Evolutionary conservation across 2,888 invertebrate species (phyloP).

Genomic region (Nebria salina): DNA sequence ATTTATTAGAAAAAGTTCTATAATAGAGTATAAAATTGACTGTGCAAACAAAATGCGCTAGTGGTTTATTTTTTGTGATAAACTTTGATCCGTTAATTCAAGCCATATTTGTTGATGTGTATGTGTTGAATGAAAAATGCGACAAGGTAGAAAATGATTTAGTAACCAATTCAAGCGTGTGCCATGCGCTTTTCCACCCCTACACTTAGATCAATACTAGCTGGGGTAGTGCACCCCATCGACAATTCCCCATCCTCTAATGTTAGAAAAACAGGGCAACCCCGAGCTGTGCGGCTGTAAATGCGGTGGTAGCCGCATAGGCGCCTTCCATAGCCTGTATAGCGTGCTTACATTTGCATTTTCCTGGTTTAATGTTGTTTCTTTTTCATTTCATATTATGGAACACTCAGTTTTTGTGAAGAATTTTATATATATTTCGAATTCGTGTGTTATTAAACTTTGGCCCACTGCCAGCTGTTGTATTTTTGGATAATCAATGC

Average conservation of each 20-base stretch:
- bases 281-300: conserved; percentile 20
- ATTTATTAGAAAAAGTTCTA: too few species aligned
- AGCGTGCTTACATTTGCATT: conserved; percentile 42
- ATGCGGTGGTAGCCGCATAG: conserved; percentile 35
- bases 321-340: conserved; percentile 25
- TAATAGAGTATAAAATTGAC: too few species aligned
- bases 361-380: conserved; percentile 25
- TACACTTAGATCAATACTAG: conserved; percentile 41
- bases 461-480: background rate
- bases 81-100: too few species aligned
- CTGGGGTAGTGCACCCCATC: conserved; percentile 25
- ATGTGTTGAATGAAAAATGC: background rate
- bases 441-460: background rate
- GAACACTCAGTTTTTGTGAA: background rate
- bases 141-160: background rate
- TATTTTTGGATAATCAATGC: background rate
- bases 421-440: background rate
- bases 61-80: too few species aligned
- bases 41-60: too few species aligned
- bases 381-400: background rate
- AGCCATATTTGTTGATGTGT: too few species aligned
- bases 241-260: background rate
- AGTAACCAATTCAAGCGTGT: conserved; percentile 19
- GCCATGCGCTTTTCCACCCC: conserved; percentile 25
- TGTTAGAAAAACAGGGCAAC: background rate